Evolutionary conservation across 2,888 invertebrate species (phyloP).

Genomic region (Unio delphinus): DNA sequence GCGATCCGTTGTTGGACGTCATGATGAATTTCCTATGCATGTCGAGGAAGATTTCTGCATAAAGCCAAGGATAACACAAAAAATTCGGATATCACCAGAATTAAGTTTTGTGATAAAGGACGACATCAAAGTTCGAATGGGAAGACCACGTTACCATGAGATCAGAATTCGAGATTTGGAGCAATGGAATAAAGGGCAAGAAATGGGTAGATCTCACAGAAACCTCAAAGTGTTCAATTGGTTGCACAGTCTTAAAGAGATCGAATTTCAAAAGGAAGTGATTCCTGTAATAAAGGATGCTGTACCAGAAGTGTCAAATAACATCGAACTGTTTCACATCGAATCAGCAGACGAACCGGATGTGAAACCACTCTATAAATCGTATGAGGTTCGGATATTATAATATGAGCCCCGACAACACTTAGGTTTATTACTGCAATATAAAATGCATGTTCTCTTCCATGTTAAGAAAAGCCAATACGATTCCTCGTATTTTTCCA

Average conservation of each 20-base stretch:
- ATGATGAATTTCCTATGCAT: conserved; percentile 52
- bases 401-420: conserved; percentile 1
- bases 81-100: conserved; percentile 61
- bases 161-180: conserved; percentile 49
- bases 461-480: too few species aligned
- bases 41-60: conserved; percentile 53
- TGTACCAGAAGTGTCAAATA: conserved; percentile 22
- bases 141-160: conserved; percentile 60
- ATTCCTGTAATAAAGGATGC: conserved; percentile 34
- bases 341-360: conserved; percentile 59
- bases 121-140: conserved; percentile 63
- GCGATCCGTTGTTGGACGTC: conserved; percentile 28
- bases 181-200: conserved; percentile 52
- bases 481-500: too few species aligned
- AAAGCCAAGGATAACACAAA: conserved; percentile 56
- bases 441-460: neutral
- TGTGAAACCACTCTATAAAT: conserved; percentile 44
- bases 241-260: conserved; percentile 88
- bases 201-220: conserved; percentile 71
- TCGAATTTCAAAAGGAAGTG: conserved; percentile 50
- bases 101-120: conserved; percentile 56
- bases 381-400: conserved; percentile 28
- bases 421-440: neutral
- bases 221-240: conserved; percentile 97
- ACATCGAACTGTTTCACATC: conserved; percentile 39